Base-by-base conservation (phyloP, 1,140 invertebrate species). In the Bursaphelenchus mucronatus region DNA sequence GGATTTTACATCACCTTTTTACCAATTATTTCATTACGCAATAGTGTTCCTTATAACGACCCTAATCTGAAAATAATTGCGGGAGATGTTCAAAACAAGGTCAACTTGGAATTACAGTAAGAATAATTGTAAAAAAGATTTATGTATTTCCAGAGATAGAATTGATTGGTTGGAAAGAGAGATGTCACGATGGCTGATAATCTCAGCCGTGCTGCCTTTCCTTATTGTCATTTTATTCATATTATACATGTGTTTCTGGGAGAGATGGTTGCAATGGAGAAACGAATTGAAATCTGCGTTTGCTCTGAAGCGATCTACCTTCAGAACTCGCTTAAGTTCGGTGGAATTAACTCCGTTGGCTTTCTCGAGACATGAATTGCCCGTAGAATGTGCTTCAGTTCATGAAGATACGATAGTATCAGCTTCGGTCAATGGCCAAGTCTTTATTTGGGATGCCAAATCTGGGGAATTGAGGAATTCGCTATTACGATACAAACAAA, bases 1-100 rank as follows among this genome's bases (percentile, higher is more conserved):
- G 76, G 76, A 3, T 69, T 67, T 30, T 76, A 78, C 45, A 61
- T 78, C 10, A 76, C 75, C 4, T 76, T 76, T 61, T 54, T 76
- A 13, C 75, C 75, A n/a, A 75, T 75, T 5, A 75, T 76, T 44
- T 76, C 5, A 55, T 47, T 69, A 11, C 17, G 68, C 21, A 68
- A n/a, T 47, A 67, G 30, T 45, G 5, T 69, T 64, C n/a, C 10
- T 64, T 64, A 11, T 43, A 64, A 68, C 30, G 30, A 51, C 52
- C 39, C 62, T n/a, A 17, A 19, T 8, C 11, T 47, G 21, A 52
- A 30, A 15, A 13, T 17, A 11, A 39, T 39, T 15, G 49, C 63
- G 5, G 40, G 51, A 10, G n/a, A 57, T 39, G 7, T 41, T 43
- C 45, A 61, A 39, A 13, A 41, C 9, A 55, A 54, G 9, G 54